phyloP scores from a whole-genome alignment of 2,113 vertebrate genomes.

The Heteronetta atricapilla region DNA sequence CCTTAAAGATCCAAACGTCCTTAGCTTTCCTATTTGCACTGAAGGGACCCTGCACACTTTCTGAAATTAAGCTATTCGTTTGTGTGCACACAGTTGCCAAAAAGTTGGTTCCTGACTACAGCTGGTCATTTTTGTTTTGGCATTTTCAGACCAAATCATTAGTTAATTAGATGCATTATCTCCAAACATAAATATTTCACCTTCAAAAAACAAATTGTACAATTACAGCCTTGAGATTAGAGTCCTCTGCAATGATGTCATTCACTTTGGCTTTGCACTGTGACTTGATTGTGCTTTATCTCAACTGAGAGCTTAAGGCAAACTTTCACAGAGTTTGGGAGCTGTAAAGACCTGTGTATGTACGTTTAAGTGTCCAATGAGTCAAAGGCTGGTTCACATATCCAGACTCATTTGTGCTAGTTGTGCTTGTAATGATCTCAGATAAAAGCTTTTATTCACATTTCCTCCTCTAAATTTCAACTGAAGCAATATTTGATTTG shows the following conservation, averaged over 20 bases:
- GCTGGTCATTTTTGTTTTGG: slow-evolving; percentile 1
- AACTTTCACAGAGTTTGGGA: slow-evolving; percentile 10
- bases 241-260: slow-evolving; percentile 50
- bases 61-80: slow-evolving; percentile 2
- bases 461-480: neutral
- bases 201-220: slow-evolving; percentile 41
- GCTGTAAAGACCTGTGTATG: neutral
- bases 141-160: slow-evolving; percentile 44
- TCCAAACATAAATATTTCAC: slow-evolving; percentile 54
- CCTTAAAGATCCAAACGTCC: neutral
- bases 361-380: neutral
- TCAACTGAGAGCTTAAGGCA: slow-evolving; percentile 5
- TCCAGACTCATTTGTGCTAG: neutral
- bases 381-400: neutral
- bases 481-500: neutral
- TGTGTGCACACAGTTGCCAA: slow-evolving; percentile 12
- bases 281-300: slow-evolving; percentile 5
- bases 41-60: neutral
- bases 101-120: neutral
- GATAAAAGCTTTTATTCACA: neutral
- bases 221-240: slow-evolving; percentile 45
- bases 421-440: neutral
- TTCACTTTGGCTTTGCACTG: slow-evolving; percentile 21
- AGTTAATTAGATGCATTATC: slow-evolving; percentile 35
- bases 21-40: neutral